A percentile compares a stretch with the other conserved stretches of the same genome.
Evolutionary conservation across 1,140 invertebrate genomes (phyloP).

Genomic region (Diploscapter pachys): DNA sequence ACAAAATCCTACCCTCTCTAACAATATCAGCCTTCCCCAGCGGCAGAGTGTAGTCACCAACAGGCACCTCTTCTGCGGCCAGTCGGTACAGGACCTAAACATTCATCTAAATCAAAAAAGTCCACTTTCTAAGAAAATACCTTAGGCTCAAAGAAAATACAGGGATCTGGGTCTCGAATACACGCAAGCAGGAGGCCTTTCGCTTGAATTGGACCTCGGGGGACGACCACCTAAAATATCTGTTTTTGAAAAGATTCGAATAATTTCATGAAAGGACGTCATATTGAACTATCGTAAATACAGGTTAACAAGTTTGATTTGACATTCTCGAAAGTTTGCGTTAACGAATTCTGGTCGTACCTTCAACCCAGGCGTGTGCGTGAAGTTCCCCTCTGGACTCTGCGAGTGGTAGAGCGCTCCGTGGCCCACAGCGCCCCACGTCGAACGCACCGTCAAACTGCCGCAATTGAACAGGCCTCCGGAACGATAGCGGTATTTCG

Average conservation of each 20-base stretch:
- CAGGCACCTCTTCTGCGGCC: constrained; percentile 87
- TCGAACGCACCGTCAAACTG: constrained; percentile 81
- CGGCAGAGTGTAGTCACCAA: constrained; percentile 74
- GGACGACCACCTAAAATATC: constrained; percentile 77
- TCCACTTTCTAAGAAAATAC: neutral
- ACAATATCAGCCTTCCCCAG: constrained; percentile 87
- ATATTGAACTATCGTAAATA: too few species aligned
- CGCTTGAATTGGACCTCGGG: constrained; percentile 86
- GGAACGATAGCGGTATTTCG: constrained; percentile 88
- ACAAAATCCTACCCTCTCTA: constrained; percentile 62
- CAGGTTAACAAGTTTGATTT: neutral
- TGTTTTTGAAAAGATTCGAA: too few species aligned
- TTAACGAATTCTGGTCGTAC: constrained; percentile 60
- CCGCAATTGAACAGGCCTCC: constrained; percentile 86
- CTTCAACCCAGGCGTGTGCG: constrained; percentile 91
- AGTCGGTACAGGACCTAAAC: constrained; percentile 78
- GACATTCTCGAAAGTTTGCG: too few species aligned
- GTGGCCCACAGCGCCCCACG: constrained; percentile 76
- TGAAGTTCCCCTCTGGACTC: constrained; percentile 93
- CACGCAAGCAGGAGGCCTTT: constrained; percentile 90
- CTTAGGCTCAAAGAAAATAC: constrained; percentile 96
- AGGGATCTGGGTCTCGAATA: constrained; percentile 86
- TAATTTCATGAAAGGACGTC: constrained; percentile 41
- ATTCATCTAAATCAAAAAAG: neutral
- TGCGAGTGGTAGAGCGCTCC: constrained; percentile 97